Evolutionary conservation across 2,113 vertebrate genomes (phyloP), one percentile per base, ranked within the genome.

Genomic region (Chloebia gouldiae): DNA sequence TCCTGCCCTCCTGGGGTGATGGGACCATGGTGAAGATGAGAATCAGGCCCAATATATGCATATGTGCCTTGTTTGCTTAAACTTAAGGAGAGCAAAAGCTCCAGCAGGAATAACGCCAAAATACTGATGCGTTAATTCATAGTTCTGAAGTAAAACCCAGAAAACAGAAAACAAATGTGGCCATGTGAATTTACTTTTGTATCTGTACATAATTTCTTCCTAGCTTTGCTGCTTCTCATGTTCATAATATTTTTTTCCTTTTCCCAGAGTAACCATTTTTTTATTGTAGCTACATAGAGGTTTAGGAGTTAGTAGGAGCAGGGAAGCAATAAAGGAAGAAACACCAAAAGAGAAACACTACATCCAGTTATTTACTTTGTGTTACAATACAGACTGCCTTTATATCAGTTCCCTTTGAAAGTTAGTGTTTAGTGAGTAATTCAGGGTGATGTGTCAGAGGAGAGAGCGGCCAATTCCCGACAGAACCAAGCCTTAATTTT

Each of bases 401-500:
- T 87, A 6, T 49, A 44, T 86, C 60, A 51, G 79, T 86, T 90
- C 39, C 39, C 64, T 93, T 89, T 88, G 70, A 73, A 91, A 92
- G 47, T 54, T 60, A 64, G 82, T 79, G 56, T 79, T 73, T 69
- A 84, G 76, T 0, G 0, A 73, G 63, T 83, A 53, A 70, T 90
- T 90, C n/a, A 72, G 59, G n/a, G 35, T 1, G 7, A 73, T 56
- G 28, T 8, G 13, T 91, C 81, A 91, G 47, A 76, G 78, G 77
- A 77, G 53, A 65, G 49, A 81, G 31, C 6, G 0, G 65, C 85
- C 11, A 3, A 84, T 73, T 76, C 69, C 56, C 2, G 0, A 28
- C 47, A 76, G 60, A 82, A 81, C 90, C 93, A 88, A 95, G 80
- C 95, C 92, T 86, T 95, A 79, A 95, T 96, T 93, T 94, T 92